Base-by-base conservation (phyloP, 2,888 invertebrate genomes). In the Boloria euphrosyne region DNA sequence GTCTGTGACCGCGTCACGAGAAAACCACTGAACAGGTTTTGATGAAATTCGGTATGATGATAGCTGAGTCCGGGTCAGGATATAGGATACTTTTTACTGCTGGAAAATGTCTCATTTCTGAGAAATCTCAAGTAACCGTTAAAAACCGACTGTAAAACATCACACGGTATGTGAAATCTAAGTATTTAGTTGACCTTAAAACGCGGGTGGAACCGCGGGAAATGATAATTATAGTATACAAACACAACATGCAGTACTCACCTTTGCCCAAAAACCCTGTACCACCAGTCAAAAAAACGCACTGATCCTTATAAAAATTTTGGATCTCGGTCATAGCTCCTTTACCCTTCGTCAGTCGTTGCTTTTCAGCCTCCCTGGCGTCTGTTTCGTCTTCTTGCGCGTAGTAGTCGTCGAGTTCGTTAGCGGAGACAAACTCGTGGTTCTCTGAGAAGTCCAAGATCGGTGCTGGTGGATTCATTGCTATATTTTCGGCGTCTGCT, bases 401-500 rank as follows among this genome's bases (percentile, higher is more conserved):
- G 74, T 93, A 94, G 71, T 91, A 93, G 13, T 90, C 84, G 71
- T 86, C 86, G 51, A 93, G 76, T 72, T 90, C 82, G 69, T 85
- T 84, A 49, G 91, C 89, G 0, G 93, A 93, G 0, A 89, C 85
- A 77, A 94, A 94, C 71, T 90, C 89, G 70, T 92, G 90, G 78
- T 93, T 93, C 72, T 93, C 93, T 0, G 93, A 87, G 73, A 79
- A 93, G 77, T 93, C 93, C 52, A 90, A 71, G 38, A 90, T 85
- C 0, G 84, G 81, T 0, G 90, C 90, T 2, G 86, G 85, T 0
- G 91, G 88, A 61, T 85, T 90, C 90, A 92, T 89, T 0, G 85
- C 85, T 62, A 87, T 79, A 73, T 87, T 90, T 18, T 92, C 90
- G 0, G 78, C 78, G 58, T 89, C 87, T 0, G 85, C 78, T 53